Conservation (phyloP, 2,113 vertebrate genomes). For the Pipa parva region DNA sequence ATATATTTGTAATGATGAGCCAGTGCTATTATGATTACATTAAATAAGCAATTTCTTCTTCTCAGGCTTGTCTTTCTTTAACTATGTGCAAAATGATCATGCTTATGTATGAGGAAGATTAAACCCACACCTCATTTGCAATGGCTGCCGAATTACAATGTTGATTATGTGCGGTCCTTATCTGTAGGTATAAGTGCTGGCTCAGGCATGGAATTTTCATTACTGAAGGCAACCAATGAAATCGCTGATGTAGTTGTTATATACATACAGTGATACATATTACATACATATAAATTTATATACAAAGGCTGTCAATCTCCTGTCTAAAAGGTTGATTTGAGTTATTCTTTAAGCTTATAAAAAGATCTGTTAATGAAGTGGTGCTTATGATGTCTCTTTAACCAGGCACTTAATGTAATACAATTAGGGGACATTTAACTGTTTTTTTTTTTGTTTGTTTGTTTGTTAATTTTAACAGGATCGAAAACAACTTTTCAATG, state of each 20-base stretch:
- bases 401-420: too few species aligned
- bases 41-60: constrained; percentile 2
- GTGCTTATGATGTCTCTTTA: too few species aligned
- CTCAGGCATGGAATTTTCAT: not conserved
- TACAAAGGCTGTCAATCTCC: too few species aligned
- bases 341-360: too few species aligned
- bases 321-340: too few species aligned
- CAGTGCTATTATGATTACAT: too few species aligned
- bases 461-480: too few species aligned
- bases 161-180: constrained; percentile 16
- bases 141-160: not conserved
- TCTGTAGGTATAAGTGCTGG: constrained; percentile 21
- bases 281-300: constrained; percentile 13
- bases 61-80: not conserved
- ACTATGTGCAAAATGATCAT: constrained; percentile 2
- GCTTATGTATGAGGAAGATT: constrained; percentile 18
- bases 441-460: too few species aligned
- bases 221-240: not conserved
- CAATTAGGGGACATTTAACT: too few species aligned
- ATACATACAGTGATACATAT: constrained; percentile 13
- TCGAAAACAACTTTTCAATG: too few species aligned
- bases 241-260: not conserved
- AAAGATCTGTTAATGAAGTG: too few species aligned
- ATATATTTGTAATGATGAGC: too few species aligned
- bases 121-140: constrained; percentile 1